Conservation (phyloP, 1,140 invertebrate species). For the Drosophila hydei region DNA sequence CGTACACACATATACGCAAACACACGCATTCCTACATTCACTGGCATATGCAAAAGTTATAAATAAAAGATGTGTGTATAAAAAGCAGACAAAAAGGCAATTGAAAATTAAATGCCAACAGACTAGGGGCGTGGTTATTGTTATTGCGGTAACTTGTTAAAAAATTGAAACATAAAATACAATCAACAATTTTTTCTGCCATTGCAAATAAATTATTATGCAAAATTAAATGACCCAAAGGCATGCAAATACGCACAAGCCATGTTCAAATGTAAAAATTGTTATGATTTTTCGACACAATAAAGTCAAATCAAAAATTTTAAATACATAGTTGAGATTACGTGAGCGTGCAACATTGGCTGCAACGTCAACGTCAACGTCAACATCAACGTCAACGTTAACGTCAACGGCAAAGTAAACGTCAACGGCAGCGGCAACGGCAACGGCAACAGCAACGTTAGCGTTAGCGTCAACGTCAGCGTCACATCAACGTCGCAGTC, state of each 20-base stretch:
- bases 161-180: constrained; percentile 79
- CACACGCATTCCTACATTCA: constrained; percentile 17
- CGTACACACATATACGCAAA: constrained; percentile 8
- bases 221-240: constrained; percentile 81
- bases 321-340: constrained; percentile 41
- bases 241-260: constrained; percentile 48
- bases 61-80: constrained; percentile 68
- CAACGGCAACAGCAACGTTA: constrained; percentile 13
- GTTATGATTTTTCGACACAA: constrained; percentile 37
- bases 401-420: constrained; percentile 12
- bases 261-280: constrained; percentile 4
- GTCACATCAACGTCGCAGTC: constrained; percentile 39
- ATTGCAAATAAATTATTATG: constrained; percentile 80
- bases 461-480: constrained; percentile 34
- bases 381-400: constrained; percentile 8
- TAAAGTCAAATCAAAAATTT: constrained; percentile 74
- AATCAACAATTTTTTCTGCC: constrained; percentile 63
- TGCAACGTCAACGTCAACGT: constrained; percentile 14
- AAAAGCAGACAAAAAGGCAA: constrained; percentile 71
- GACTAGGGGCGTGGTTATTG: constrained; percentile 69
- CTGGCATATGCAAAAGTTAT: constrained; percentile 61
- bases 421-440: constrained; percentile 11
- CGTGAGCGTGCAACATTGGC: constrained; percentile 8
- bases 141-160: constrained; percentile 54
- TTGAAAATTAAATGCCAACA: constrained; percentile 79